These are phyloP conservation scores for Caenorhabditis afra DNA, from an alignment of 2,888 invertebrate species.

Conservation along the genomic window DNA sequence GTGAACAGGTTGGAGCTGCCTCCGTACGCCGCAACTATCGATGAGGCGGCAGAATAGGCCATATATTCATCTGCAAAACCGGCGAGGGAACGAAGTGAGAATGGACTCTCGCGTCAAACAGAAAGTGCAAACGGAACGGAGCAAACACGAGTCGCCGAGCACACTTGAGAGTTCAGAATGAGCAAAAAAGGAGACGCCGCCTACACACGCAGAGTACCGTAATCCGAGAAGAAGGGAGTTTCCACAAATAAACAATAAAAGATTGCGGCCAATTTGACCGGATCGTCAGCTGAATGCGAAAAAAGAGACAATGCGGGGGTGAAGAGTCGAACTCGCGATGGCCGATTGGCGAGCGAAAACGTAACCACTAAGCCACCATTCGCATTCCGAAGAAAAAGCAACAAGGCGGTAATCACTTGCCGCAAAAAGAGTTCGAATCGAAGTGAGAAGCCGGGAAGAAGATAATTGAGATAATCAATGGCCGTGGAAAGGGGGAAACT, in stretches of 20 bases:
- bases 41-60: constrained; percentile 59
- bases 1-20: constrained; percentile 50
- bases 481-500: constrained; percentile 6
- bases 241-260: too few relatives aligned
- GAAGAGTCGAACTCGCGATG: too few relatives aligned
- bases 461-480: constrained; percentile 55
- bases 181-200: constrained; percentile 1
- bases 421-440: too few relatives aligned
- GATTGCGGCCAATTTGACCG: too few relatives aligned
- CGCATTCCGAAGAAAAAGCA: too few relatives aligned
- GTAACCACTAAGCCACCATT: too few relatives aligned
- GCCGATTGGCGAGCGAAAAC: too few relatives aligned
- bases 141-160: constrained; percentile 9
- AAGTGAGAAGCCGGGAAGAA: constrained; percentile 19
- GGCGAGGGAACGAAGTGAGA: neutral
- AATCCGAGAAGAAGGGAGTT: constrained; percentile 5
- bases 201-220: too few relatives aligned
- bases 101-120: constrained; percentile 13
- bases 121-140: constrained; percentile 34
- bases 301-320: too few relatives aligned
- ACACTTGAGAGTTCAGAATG: constrained; percentile 1
- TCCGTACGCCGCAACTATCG: constrained; percentile 64
- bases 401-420: too few relatives aligned
- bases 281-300: too few relatives aligned
- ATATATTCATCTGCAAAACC: constrained; percentile 61